These are phyloP conservation scores for Sarcoramphus papa DNA, from an alignment of 2,797 vertebrate species.

Conservation along the genomic window DNA sequence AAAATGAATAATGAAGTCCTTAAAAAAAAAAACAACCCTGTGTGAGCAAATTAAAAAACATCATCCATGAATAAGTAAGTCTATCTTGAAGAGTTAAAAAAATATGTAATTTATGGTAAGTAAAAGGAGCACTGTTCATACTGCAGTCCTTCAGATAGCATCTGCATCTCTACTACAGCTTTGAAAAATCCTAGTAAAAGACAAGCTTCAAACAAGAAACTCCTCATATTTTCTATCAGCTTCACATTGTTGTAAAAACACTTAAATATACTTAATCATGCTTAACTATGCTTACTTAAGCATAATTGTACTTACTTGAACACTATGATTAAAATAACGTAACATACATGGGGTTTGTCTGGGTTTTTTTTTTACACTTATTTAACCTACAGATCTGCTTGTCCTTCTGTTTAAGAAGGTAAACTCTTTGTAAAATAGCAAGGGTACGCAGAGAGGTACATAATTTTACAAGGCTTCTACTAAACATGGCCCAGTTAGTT, in stretches of 20 bases:
- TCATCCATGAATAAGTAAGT: neutral
- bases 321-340: neutral
- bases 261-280: neutral
- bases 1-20: neutral
- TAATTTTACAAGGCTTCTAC: neutral
- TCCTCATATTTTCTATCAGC: neutral
- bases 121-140: neutral
- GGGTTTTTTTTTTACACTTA: neutral
- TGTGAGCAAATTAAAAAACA: neutral
- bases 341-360: neutral
- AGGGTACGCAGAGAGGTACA: fast-evolving
- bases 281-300: neutral
- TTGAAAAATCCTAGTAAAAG: neutral
- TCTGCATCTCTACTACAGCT: neutral
- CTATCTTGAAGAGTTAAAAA: neutral
- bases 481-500: neutral
- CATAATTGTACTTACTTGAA: neutral
- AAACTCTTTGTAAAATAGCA: neutral
- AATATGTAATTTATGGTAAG: neutral
- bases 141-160: neutral
- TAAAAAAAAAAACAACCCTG: neutral
- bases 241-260: neutral
- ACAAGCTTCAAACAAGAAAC: neutral
- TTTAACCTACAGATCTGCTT: neutral
- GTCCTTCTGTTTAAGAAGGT: neutral